These are phyloP conservation scores for Saguinus imperator DNA, from an alignment of 2,113 vertebrate species.

Conservation along the genomic window DNA sequence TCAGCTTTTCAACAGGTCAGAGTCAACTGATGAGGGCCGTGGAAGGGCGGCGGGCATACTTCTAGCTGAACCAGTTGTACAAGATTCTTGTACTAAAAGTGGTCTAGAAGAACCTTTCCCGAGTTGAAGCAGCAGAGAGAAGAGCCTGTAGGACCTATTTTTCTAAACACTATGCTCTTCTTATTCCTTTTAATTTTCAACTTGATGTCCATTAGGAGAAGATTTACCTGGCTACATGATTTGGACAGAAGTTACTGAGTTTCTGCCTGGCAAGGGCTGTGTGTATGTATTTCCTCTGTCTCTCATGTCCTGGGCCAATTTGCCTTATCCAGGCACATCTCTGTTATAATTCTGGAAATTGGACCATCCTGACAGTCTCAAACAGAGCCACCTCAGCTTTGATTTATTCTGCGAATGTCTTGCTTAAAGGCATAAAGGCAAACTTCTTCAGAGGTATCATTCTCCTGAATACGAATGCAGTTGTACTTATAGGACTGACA, in stretches of 20 bases:
- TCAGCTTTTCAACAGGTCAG: slow-evolving; percentile 21
- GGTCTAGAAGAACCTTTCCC: not conserved
- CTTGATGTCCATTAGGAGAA: slow-evolving; percentile 28
- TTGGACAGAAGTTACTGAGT: not conserved
- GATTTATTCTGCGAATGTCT: not conserved
- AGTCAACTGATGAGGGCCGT: not conserved
- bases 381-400: not conserved
- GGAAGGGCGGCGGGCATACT: accelerated
- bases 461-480: not conserved
- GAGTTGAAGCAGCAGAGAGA: not conserved
- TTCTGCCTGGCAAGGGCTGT: not conserved
- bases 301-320: not conserved
- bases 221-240: slow-evolving; percentile 8
- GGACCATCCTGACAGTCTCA: not conserved
- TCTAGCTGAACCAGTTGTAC: not conserved
- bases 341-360: slow-evolving; percentile 31
- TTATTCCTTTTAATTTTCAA: slow-evolving; percentile 33
- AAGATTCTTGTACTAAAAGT: not conserved
- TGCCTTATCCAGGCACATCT: not conserved
- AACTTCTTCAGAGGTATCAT: not conserved
- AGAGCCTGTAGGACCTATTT: not conserved
- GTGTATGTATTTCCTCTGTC: not conserved
- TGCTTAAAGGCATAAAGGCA: not conserved
- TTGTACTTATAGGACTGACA: not conserved
- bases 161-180: not conserved